A percentile compares a stretch with the other conserved stretches of the same genome.
Conservation (phyloP, 2,888 invertebrate species). For the Drosophila mulleri region DNA sequence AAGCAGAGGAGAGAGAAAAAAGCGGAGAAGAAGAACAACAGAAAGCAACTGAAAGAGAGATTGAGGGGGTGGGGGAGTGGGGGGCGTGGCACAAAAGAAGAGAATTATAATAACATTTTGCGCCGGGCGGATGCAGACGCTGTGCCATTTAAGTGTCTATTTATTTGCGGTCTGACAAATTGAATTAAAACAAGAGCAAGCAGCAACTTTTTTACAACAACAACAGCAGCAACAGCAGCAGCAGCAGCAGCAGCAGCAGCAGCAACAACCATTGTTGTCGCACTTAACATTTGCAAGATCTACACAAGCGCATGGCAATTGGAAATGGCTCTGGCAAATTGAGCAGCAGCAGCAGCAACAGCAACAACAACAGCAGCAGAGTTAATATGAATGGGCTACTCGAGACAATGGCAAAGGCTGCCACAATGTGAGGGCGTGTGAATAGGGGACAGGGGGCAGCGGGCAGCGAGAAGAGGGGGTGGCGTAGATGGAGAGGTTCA, state of each 20-base stretch:
- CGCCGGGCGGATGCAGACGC: slow-evolving; percentile 44
- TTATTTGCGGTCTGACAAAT: slow-evolving; percentile 72
- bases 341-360: slow-evolving; percentile 26
- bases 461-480: too few species aligned
- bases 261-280: slow-evolving; percentile 18
- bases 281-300: slow-evolving; percentile 36
- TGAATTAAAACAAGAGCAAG: slow-evolving; percentile 68
- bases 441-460: background rate
- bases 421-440: background rate
- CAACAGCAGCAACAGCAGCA: slow-evolving; percentile 9
- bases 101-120: slow-evolving; percentile 14
- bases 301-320: slow-evolving; percentile 47
- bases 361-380: slow-evolving; percentile 17
- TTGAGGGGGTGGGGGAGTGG: background rate
- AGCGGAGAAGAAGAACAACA: slow-evolving; percentile 1
- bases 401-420: slow-evolving; percentile 36
- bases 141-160: slow-evolving; percentile 67
- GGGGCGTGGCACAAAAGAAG: too few species aligned
- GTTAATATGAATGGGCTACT: slow-evolving; percentile 38
- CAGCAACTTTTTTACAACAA: slow-evolving; percentile 21
- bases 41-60: background rate
- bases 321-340: slow-evolving; percentile 55
- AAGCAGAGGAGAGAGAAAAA: background rate
- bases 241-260: slow-evolving; percentile 3
- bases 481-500: background rate